Percentiles rank a stretch among this genome's conserved stretches.
Evolutionary conservation across 2,888 invertebrate species (phyloP).

Genomic region (Aleiodes testaceus): DNA sequence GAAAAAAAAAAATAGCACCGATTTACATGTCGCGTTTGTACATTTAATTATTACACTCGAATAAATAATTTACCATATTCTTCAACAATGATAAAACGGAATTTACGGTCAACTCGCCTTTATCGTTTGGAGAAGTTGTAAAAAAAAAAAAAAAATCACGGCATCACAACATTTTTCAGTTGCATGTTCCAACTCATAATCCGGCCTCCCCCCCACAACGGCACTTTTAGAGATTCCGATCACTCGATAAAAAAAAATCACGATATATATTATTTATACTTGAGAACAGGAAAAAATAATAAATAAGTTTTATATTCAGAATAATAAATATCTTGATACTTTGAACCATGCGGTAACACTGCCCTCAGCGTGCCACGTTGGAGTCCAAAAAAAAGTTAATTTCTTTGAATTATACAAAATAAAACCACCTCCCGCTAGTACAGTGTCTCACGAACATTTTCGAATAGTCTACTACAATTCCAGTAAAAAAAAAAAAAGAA

Average conservation of each 20-base stretch:
- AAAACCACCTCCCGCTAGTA: neutral
- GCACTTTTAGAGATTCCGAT: constrained; percentile 8
- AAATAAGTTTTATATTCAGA: neutral
- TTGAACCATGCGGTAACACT: constrained; percentile 23
- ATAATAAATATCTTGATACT: neutral
- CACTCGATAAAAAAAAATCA: constrained; percentile 11
- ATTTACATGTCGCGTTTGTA: neutral
- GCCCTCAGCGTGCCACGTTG: constrained; percentile 24
- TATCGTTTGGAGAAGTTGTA: neutral
- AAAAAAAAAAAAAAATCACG: constrained; percentile 17
- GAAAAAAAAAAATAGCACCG: constrained; percentile 1
- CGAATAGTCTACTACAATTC: neutral
- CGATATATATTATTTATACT: neutral
- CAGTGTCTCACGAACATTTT: constrained; percentile 1
- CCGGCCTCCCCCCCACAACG: constrained; percentile 6
- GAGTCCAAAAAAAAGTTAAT: neutral
- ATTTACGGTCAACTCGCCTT: neutral
- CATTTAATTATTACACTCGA: constrained; percentile 10
- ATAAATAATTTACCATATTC: neutral
- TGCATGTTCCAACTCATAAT: constrained; percentile 15
- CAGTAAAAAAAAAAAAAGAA: neutral
- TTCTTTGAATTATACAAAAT: neutral
- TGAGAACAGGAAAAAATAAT: neutral
- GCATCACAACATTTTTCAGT: constrained; percentile 17
- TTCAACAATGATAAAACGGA: neutral